These are phyloP conservation scores for Antennarius striatus DNA, from an alignment of 2,113 vertebrate species.

Conservation along the genomic window DNA sequence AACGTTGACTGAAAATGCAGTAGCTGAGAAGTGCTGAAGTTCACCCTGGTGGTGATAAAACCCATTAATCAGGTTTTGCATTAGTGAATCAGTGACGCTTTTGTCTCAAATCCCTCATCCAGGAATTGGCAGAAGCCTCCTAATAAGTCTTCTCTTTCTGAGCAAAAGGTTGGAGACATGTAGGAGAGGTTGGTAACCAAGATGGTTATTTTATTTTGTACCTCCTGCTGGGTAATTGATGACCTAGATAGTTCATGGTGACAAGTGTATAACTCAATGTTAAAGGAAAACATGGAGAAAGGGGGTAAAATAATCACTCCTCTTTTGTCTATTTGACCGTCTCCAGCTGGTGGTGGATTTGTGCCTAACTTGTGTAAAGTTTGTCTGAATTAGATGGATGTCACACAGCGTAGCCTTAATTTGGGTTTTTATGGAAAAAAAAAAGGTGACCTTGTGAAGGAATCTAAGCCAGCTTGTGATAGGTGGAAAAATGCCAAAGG, in stretches of 20 bases:
- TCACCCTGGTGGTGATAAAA: slow-evolving; percentile 31
- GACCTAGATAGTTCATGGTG: slow-evolving; percentile 63
- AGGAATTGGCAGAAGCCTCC: slow-evolving; percentile 56
- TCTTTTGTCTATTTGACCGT: slow-evolving; percentile 45
- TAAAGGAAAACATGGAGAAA: slow-evolving; percentile 46
- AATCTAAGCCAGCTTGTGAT: slow-evolving; percentile 25
- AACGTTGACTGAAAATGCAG: slow-evolving; percentile 24
- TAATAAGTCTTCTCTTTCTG: slow-evolving; percentile 62
- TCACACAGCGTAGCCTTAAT: slow-evolving; percentile 20
- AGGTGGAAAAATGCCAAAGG: slow-evolving; percentile 8
- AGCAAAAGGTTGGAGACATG: slow-evolving; percentile 63
- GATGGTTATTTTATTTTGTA: slow-evolving; percentile 26
- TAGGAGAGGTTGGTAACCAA: slow-evolving; percentile 66
- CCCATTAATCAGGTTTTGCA: slow-evolving; percentile 37
- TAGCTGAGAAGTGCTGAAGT: slow-evolving; percentile 22
- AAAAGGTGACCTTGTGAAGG: slow-evolving; percentile 40
- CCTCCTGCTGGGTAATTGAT: slow-evolving; percentile 74
- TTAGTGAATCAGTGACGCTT: slow-evolving; percentile 50
- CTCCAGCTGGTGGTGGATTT: slow-evolving; percentile 31
- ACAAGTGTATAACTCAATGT: slow-evolving; percentile 69
- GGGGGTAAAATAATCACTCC: slow-evolving; percentile 12
- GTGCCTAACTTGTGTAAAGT: slow-evolving; percentile 10
- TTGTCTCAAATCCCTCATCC: slow-evolving; percentile 54
- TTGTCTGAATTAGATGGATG: slow-evolving; percentile 35
- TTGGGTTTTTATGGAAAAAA: slow-evolving; percentile 6